Evolutionary conservation across 2,797 vertebrate genomes (phyloP), one percentile per base, ranked within the genome.

Genomic region (Acrossocheilus wenchowensis): DNA sequence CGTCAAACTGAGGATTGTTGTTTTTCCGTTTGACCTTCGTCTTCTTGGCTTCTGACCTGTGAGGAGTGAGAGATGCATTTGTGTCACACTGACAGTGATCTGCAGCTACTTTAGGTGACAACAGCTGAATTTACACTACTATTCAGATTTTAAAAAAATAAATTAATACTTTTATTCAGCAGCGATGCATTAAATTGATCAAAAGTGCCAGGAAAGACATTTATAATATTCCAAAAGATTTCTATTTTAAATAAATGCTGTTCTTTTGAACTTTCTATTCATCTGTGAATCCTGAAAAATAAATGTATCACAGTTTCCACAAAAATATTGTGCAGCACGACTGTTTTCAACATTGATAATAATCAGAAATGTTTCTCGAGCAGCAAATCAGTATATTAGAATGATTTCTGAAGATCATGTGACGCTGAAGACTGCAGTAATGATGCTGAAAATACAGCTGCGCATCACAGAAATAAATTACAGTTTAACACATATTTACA

Each of bases 1-100:
- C 98, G 1, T 99, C 98, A 90, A 98, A 99, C 93, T 99, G 98
- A 43, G 98, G 98, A 89, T 99, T 99, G 96, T 98, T 99, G 85
- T 96, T 99, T 96, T 98, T 99, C 94, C 97, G 97, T 89, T 97
- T 98, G 91, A 98, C 98, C 93, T 99, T 99, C 10, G 98, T 99
- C 95, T 99, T 99, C 94, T 99, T 99, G 81, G 96, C 97, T 92
- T 99, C 98, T 6, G 97, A 97, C 93, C 98, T 99, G 92, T 80
- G 81, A 89, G 19, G 15, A 30, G 30, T 30, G 30, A 30, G 30
- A 66, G 62, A 66, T 17, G 62, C 12, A 6, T 64, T 26, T 2
- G 26, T 30, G n/a, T 54, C 52, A 21, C 52, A 54, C 52, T 54
- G 17, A 54, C 52, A 9, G 34, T 36, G 52, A 34, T 5, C 19